phyloP scores from a whole-genome alignment of 2,113 vertebrate genomes.

The Atractosteus spatula region DNA sequence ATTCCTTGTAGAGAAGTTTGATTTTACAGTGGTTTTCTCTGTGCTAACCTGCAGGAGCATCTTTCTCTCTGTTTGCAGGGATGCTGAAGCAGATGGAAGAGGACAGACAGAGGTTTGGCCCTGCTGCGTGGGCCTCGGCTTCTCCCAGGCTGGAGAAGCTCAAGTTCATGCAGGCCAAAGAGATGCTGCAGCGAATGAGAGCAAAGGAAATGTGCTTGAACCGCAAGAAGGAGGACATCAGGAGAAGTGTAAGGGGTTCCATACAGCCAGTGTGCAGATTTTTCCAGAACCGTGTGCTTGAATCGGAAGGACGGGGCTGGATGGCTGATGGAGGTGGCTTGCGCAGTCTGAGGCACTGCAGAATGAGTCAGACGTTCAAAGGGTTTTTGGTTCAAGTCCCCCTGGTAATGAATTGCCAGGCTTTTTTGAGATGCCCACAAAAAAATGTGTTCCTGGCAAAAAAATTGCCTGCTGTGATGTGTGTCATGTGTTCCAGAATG shows the following conservation, averaged over 20 bases:
- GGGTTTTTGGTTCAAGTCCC: too few relatives aligned
- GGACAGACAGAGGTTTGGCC: constrained; percentile 81
- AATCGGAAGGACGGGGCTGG: not conserved
- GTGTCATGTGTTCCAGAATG: too few relatives aligned
- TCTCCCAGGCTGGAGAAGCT: constrained; percentile 82
- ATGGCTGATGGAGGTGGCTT: too few relatives aligned
- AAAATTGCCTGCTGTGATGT: too few relatives aligned
- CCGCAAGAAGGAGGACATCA: constrained; percentile 72
- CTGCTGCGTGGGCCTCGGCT: constrained; percentile 81
- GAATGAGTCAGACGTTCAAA: too few relatives aligned
- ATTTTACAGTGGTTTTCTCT: not conserved
- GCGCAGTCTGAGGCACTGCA: too few relatives aligned
- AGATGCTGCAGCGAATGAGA: constrained; percentile 87
- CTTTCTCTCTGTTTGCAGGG: constrained; percentile 51
- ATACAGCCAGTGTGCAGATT: constrained; percentile 30
- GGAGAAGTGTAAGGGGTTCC: constrained; percentile 60
- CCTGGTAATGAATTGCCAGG: too few relatives aligned
- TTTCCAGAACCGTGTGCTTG: constrained; percentile 13
- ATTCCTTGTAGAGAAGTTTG: too few relatives aligned
- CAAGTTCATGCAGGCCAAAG: constrained; percentile 79
- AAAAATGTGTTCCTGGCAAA: too few relatives aligned
- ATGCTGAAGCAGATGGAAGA: constrained; percentile 90
- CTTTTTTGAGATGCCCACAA: too few relatives aligned
- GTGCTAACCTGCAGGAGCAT: not conserved
- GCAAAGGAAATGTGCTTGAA: constrained; percentile 84